Conservation (phyloP, 2,797 vertebrate genomes). For the Propithecus deckenii region DNA sequence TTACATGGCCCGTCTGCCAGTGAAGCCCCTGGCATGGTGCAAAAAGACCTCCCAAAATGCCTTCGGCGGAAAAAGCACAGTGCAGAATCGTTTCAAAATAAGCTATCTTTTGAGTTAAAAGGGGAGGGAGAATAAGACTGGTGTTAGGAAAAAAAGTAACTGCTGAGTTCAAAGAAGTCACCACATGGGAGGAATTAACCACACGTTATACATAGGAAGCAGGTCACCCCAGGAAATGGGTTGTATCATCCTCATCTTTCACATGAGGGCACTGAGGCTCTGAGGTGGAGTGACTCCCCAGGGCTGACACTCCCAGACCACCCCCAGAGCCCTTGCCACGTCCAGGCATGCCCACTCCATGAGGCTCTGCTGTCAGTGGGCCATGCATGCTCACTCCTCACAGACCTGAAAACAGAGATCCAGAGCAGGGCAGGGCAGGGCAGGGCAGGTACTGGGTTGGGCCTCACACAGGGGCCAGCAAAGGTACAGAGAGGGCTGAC, state of each 20-base stretch:
- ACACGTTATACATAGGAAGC: accelerated
- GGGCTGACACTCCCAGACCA: not conserved
- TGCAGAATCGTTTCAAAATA: not conserved
- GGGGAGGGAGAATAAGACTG: not conserved
- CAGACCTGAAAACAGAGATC: not conserved
- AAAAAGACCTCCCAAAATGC: not conserved
- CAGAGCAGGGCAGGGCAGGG: not conserved
- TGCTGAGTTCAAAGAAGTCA: not conserved
- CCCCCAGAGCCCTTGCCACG: not conserved
- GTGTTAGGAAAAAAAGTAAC: not conserved
- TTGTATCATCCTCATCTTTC: accelerated
- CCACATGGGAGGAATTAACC: accelerated
- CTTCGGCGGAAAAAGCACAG: accelerated
- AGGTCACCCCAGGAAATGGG: not conserved
- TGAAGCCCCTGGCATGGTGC: accelerated
- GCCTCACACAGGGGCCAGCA: not conserved
- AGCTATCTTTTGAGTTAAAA: not conserved
- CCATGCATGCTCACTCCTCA: not conserved
- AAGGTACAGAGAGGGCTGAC: not conserved
- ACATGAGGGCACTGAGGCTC: not conserved
- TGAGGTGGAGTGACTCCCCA: not conserved
- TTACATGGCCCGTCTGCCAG: accelerated
- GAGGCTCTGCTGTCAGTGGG: not conserved
- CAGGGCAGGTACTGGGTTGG: not conserved
- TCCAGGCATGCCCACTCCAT: not conserved